A percentile compares a stretch with the other conserved stretches of the same genome.
Conservation (phyloP, 2,113 vertebrate species). For the Reinhardtius hippoglossoides region DNA sequence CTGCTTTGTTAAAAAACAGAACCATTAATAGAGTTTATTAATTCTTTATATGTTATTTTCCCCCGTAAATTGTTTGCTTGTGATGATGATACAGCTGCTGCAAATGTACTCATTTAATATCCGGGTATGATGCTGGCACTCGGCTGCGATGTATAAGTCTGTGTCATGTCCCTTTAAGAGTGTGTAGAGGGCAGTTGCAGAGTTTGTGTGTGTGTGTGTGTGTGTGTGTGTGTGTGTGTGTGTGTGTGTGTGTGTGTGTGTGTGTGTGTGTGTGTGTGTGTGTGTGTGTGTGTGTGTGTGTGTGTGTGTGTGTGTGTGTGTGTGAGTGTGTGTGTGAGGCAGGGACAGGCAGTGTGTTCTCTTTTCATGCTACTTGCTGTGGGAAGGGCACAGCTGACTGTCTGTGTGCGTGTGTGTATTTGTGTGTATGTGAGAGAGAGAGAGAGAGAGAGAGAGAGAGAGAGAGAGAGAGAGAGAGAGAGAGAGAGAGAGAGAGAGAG, state of each 20-base stretch:
- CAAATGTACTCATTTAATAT: neutral
- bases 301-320: constrained; percentile 52
- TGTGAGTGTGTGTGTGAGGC: constrained; percentile 58
- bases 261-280: constrained; percentile 52
- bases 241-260: constrained; percentile 54
- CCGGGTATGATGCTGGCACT: constrained; percentile 1
- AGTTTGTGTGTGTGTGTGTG: constrained; percentile 46
- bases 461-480: constrained; percentile 22
- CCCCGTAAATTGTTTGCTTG: no score
- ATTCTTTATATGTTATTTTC: neutral
- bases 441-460: constrained; percentile 25
- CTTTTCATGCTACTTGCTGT: constrained; percentile 76
- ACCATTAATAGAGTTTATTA: neutral
- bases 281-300: constrained; percentile 56
- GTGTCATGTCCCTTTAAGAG: constrained; percentile 77
- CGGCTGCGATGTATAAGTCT: constrained; percentile 29
- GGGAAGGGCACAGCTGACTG: constrained; percentile 82
- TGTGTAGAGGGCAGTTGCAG: constrained; percentile 69
- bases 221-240: constrained; percentile 16
- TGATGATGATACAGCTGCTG: neutral
- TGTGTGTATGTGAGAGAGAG: constrained; percentile 24
- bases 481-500: constrained; percentile 25
- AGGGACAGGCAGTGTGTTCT: constrained; percentile 75
- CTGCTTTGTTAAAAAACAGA: neutral
- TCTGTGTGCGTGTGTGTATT: constrained; percentile 56